Conservation (phyloP, 2,888 invertebrate genomes). For the Anticlea derivata region DNA sequence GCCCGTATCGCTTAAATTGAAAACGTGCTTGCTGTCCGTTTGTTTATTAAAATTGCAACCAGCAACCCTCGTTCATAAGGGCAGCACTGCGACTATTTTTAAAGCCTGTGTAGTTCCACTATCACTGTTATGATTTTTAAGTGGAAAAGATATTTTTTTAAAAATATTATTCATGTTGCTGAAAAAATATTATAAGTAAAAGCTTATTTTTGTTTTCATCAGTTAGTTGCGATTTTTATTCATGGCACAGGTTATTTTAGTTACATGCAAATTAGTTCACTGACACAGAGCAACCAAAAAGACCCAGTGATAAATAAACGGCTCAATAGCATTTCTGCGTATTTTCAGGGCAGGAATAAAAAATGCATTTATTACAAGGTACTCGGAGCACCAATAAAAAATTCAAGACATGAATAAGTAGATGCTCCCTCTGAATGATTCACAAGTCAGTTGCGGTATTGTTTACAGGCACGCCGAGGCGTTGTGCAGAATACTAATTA, state of each 20-base stretch:
- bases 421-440: slow-evolving; percentile 35
- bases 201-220: too few relatives aligned
- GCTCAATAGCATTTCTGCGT: too few relatives aligned
- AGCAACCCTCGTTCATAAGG: slow-evolving; percentile 13
- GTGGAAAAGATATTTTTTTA: too few relatives aligned
- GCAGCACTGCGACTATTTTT: slow-evolving; percentile 21
- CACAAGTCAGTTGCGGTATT: slow-evolving; percentile 44
- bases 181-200: too few relatives aligned
- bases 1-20: slow-evolving; percentile 29
- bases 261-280: too few relatives aligned
- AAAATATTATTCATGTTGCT: too few relatives aligned
- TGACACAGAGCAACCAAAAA: too few relatives aligned
- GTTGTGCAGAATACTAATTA: slow-evolving; percentile 50
- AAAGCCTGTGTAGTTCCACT: slow-evolving; percentile 7
- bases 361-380: slow-evolving; percentile 17
- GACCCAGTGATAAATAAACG: too few relatives aligned
- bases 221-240: too few relatives aligned
- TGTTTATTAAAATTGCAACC: slow-evolving; percentile 30
- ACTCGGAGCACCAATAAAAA: slow-evolving; percentile 25
- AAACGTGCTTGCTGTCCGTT: slow-evolving; percentile 33
- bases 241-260: too few relatives aligned
- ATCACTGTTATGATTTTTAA: too few relatives aligned
- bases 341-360: too few relatives aligned
- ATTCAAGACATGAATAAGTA: slow-evolving; percentile 36
- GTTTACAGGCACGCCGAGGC: slow-evolving; percentile 45